These are phyloP conservation scores for Ctenochaetus hawaiiensis DNA, from an alignment of 2,797 vertebrate genomes.

Conservation along the genomic window DNA sequence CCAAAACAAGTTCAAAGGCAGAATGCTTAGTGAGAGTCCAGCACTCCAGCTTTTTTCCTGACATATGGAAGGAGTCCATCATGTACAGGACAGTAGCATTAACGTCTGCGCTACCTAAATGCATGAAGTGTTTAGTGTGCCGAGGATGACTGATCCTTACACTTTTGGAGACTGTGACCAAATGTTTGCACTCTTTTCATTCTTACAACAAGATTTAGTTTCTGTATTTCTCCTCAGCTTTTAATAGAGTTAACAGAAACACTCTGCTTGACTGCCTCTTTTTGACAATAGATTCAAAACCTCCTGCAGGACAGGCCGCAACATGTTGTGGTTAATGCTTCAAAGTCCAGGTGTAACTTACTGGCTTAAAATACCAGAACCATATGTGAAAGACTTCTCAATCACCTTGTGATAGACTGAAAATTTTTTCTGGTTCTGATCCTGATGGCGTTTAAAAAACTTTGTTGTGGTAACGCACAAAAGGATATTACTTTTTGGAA, in stretches of 20 bases:
- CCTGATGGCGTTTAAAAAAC: slow-evolving; percentile 5
- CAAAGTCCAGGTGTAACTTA: background rate
- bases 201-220: background rate
- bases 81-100: no score
- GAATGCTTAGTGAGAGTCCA: no score
- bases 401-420: background rate
- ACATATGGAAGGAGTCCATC: no score
- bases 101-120: no score
- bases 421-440: background rate
- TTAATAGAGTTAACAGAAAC: background rate
- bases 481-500: background rate
- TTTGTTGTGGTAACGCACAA: background rate
- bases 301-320: background rate
- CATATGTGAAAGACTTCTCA: no score
- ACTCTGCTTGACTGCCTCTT: background rate
- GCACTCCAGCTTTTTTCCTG: no score
- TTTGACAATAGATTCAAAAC: background rate
- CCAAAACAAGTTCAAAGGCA: no score
- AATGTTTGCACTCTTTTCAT: background rate
- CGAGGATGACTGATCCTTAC: background rate
- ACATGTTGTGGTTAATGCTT: background rate
- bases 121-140: no score
- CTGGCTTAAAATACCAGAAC: background rate
- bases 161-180: background rate
- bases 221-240: background rate